Conservation (phyloP, 2,888 invertebrate species). For the Listrodromus nycthemerus region DNA sequence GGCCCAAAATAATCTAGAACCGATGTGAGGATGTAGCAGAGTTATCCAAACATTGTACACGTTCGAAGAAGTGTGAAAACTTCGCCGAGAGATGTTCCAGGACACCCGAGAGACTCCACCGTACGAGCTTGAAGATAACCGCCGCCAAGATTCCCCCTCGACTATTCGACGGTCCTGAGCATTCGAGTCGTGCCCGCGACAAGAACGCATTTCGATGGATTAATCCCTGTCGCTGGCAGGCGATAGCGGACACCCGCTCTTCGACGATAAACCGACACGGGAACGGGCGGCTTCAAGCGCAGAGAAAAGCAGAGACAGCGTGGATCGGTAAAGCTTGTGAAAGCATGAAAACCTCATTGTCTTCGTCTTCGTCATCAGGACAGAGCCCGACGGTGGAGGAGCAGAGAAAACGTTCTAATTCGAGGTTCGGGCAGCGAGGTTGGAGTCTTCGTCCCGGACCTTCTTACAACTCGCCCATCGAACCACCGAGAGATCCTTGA, state of each 20-base stretch:
- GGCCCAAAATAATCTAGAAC: neutral
- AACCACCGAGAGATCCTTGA: constrained; percentile 51
- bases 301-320: neutral
- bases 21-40: neutral
- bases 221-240: constrained; percentile 64
- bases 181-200: constrained; percentile 39
- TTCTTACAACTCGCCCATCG: constrained; percentile 22
- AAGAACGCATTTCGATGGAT: constrained; percentile 70
- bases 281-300: neutral
- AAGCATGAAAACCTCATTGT: constrained; percentile 29
- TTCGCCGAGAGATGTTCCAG: neutral
- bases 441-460: neutral
- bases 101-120: neutral
- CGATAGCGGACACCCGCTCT: neutral
- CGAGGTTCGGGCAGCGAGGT: constrained; percentile 1
- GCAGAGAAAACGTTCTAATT: constrained; percentile 19
- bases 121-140: neutral
- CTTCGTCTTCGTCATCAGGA: constrained; percentile 8
- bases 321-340: neutral
- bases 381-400: neutral
- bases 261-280: neutral
- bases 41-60: neutral
- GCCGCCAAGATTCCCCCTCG: constrained; percentile 11
- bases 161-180: neutral
- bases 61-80: neutral